Base-by-base conservation (phyloP, 35 echinoderm and acorn worm genomes). In the Apostichopus californicus region DNA sequence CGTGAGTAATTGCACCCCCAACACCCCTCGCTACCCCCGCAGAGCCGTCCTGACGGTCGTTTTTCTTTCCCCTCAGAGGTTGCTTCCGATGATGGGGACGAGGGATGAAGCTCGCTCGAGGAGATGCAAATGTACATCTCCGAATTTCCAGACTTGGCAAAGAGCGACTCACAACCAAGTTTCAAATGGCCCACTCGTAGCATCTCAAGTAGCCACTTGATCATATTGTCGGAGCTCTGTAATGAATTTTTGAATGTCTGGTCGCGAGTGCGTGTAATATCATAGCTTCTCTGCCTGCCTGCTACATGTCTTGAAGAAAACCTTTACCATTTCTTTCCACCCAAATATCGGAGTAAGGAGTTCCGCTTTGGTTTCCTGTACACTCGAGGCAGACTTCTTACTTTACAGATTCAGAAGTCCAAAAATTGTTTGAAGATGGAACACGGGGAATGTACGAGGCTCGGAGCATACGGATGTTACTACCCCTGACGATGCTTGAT, bases 231-330 rank as follows among this genome's bases (percentile, higher is more conserved):
- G 58, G 81, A 85, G 81, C 81, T 58, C 81, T 85, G 81, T 85
- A 85, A 85, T 85, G 81, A 85, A 85, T 85, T 85, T 85, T 85
- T 85, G 81, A 85, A 85, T 58, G 81, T 85, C 81, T 85, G 81
- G 81, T 55, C 9, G 81, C 55, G 54, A 6, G 81, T 58, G 55
- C 81, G 58, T 58, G 81, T 85, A 85, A 85, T 85, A 85, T 85
- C 81, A 85, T 85, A 85, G 81, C 81, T 6, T 17, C 18, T 28
- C 26, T 28, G 26, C 26, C 26, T 85, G 21, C 81, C 81, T 21
- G 55, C 81, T 57, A 17, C 54, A 85, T 52, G 17, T 85, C 56
- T 85, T 85, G n/a, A 57, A 60, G 26, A 17, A 68, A 82, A 82
- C 54, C 81, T 23, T n/a, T 17, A 73, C 71, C 71, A 85, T 56